phyloP scores from a whole-genome alignment of 2,113 vertebrate genomes.

The Daboia siamensis region DNA sequence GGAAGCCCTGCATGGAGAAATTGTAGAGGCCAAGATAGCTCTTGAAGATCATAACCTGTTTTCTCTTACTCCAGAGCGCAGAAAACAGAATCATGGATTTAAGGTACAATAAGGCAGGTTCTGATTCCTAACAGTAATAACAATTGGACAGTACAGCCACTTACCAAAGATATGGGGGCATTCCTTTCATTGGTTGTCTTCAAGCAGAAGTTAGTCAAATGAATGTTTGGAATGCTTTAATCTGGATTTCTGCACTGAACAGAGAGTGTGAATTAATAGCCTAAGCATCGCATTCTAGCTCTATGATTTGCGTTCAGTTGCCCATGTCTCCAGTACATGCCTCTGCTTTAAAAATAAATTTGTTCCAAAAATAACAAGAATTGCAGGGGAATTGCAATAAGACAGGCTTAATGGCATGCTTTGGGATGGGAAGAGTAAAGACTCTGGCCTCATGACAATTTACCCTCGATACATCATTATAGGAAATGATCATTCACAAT shows the following conservation, averaged over 20 bases:
- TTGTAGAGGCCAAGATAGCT: neutral
- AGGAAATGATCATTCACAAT: slow-evolving; percentile 46
- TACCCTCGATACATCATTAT: slow-evolving; percentile 18
- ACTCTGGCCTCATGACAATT: slow-evolving; percentile 34
- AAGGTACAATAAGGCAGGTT: neutral
- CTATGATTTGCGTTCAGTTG: neutral
- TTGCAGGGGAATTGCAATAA: neutral
- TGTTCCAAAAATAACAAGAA: neutral
- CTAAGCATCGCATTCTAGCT: neutral
- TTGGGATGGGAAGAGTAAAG: slow-evolving; percentile 30
- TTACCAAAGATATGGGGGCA: neutral
- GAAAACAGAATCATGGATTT: neutral
- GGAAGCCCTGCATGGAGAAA: neutral
- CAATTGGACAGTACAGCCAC: neutral
- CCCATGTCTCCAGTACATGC: neutral
- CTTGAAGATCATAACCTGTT: neutral
- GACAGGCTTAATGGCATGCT: neutral
- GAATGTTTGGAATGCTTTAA: neutral
- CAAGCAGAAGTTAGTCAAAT: neutral
- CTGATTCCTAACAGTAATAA: neutral
- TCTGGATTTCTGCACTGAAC: neutral
- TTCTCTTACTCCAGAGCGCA: neutral
- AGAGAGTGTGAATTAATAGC: neutral
- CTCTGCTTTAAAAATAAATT: neutral
- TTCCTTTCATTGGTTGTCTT: neutral